Conservation (phyloP, 2,888 invertebrate species). For the Caenorhabditis angaria region DNA sequence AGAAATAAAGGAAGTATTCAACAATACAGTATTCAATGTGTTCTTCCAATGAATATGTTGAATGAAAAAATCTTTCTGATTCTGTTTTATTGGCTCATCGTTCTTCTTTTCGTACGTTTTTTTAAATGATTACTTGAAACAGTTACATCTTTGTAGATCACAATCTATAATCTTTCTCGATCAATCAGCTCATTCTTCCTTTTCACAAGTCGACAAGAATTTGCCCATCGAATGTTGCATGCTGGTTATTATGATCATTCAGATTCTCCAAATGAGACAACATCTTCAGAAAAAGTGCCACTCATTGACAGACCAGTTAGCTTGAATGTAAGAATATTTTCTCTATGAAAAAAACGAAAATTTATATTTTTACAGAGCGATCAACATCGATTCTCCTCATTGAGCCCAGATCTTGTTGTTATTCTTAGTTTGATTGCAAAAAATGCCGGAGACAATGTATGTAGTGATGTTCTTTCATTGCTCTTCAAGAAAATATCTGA, state of each 20-base stretch:
- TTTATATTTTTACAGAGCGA: slow-evolving; percentile 17
- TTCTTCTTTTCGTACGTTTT: slow-evolving; percentile 16
- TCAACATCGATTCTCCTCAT: slow-evolving; percentile 11
- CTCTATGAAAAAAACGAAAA: background rate
- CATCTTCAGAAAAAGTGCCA: slow-evolving; percentile 19
- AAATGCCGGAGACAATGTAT: slow-evolving; percentile 59
- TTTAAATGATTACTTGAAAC: background rate
- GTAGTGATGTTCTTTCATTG: slow-evolving; percentile 30
- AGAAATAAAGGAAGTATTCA: slow-evolving; percentile 56
- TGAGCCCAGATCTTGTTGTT: slow-evolving; percentile 37
- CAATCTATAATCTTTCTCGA: slow-evolving; percentile 16
- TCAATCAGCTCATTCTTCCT: slow-evolving; percentile 21
- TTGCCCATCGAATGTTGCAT: slow-evolving; percentile 26
- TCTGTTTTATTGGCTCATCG: slow-evolving; percentile 55
- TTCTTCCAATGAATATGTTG: slow-evolving; percentile 69
- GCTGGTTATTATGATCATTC: slow-evolving; percentile 18
- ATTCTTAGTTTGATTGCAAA: slow-evolving; percentile 53
- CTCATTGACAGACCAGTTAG: slow-evolving; percentile 25
- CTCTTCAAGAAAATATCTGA: slow-evolving; percentile 27
- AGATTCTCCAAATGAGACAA: slow-evolving; percentile 1
- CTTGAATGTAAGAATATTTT: slow-evolving; percentile 11
- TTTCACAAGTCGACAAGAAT: slow-evolving; percentile 13
- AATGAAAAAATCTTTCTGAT: slow-evolving; percentile 67
- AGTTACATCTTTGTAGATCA: slow-evolving; percentile 12
- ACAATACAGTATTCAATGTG: slow-evolving; percentile 57